These are phyloP conservation scores for Cyprinodon variegatus DNA, from an alignment of 2,113 vertebrate genomes.

Conservation along the genomic window DNA sequence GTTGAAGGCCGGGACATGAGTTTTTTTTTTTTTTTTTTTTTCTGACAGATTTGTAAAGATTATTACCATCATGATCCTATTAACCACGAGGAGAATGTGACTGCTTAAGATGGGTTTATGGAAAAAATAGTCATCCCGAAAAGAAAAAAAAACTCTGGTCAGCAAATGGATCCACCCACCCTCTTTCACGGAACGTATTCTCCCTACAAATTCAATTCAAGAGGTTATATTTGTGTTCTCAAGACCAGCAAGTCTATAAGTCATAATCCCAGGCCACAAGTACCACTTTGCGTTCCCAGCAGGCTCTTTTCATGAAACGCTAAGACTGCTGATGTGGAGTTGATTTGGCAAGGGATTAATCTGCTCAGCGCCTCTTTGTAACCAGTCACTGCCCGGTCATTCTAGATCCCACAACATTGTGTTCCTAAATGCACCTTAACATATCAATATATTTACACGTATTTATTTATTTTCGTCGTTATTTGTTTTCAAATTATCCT, in stretches of 20 bases:
- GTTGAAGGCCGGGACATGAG: slow-evolving; percentile 82
- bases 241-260: slow-evolving; percentile 77
- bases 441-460: neutral
- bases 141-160: slow-evolving; percentile 60
- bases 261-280: slow-evolving; percentile 79
- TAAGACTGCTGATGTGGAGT: slow-evolving; percentile 72
- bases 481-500: neutral
- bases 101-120: slow-evolving; percentile 84
- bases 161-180: slow-evolving; percentile 54
- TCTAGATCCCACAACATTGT: slow-evolving; percentile 4
- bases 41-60: slow-evolving; percentile 83
- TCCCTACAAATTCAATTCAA: slow-evolving; percentile 71
- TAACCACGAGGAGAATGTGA: slow-evolving; percentile 82
- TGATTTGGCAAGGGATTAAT: slow-evolving; percentile 76
- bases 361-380: slow-evolving; percentile 68
- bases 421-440: neutral
- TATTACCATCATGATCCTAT: slow-evolving; percentile 84
- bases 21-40: slow-evolving; percentile 45
- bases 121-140: slow-evolving; percentile 74
- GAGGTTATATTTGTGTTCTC: slow-evolving; percentile 75
- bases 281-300: slow-evolving; percentile 75
- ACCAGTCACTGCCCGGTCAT: slow-evolving; percentile 28
- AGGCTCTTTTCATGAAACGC: slow-evolving; percentile 69
- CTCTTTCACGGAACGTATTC: slow-evolving; percentile 47
- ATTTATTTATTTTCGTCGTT: slow-evolving; percentile 1